Evolutionary conservation across 2,888 invertebrate genomes (phyloP).

Genomic region (Allolobophora icterica): DNA sequence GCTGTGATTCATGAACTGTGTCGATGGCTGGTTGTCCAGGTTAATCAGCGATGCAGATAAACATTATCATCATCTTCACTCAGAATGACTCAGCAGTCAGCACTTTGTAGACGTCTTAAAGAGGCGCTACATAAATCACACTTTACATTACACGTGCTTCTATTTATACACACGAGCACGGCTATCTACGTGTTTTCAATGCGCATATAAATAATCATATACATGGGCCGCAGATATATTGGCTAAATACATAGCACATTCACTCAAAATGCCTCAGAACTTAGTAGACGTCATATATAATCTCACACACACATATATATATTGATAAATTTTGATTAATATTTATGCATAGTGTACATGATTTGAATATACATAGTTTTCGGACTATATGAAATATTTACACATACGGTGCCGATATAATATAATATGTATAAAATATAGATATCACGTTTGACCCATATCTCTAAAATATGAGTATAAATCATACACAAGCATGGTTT

Average conservation of each 20-base stretch:
- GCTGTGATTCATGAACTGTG: background rate
- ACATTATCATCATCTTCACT: background rate
- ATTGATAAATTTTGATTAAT: too few species aligned
- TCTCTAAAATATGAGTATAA: background rate
- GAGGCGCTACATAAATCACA: background rate
- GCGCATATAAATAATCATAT: background rate
- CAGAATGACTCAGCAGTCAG: background rate
- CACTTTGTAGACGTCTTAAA: background rate
- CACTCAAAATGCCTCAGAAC: too few species aligned
- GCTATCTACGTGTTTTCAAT: background rate
- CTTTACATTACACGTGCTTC: background rate
- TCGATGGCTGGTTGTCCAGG: background rate
- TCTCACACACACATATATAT: too few species aligned
- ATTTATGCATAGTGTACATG: too few species aligned
- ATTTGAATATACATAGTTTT: background rate
- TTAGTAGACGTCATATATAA: too few species aligned
- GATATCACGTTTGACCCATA: background rate
- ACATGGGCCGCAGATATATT: background rate
- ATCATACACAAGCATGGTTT: background rate
- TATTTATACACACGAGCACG: background rate
- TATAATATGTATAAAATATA: background rate
- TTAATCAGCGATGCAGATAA: conserved; percentile 9
- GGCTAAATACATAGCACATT: too few species aligned
- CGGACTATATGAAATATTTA: background rate
- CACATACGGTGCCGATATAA: background rate